Evolutionary conservation across 2,113 vertebrate genomes (phyloP).

Genomic region (Oryzias curvinotus): DNA sequence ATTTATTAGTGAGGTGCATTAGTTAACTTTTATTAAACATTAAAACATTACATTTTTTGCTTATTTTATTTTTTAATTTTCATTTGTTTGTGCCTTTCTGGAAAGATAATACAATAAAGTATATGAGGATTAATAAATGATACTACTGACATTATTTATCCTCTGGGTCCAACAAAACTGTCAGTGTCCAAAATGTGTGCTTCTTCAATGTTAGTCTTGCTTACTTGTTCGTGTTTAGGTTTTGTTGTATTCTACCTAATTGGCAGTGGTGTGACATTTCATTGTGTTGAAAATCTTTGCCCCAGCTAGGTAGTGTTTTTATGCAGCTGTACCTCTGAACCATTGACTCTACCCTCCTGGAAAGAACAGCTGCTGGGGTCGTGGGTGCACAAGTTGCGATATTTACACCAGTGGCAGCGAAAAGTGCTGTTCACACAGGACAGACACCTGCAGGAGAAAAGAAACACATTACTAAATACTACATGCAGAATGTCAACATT

Average conservation of each 20-base stretch:
- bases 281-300: background rate
- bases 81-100: no score
- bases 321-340: constrained; percentile 83
- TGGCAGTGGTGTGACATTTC: constrained; percentile 8
- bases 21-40: no score
- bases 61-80: no score
- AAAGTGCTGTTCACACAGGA: constrained; percentile 95
- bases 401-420: constrained; percentile 97
- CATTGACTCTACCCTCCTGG: constrained; percentile 92
- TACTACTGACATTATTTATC: no score
- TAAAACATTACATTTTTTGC: no score
- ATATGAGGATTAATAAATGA: no score
- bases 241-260: constrained; percentile 6
- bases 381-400: constrained; percentile 92
- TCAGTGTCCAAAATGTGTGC: background rate
- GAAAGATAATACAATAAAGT: no score
- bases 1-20: no score
- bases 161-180: no score
- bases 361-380: constrained; percentile 95
- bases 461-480: background rate
- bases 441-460: constrained; percentile 82
- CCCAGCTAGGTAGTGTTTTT: constrained; percentile 20
- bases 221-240: constrained; percentile 1
- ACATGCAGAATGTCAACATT: background rate
- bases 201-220: background rate